Base-by-base conservation (phyloP, 2,888 invertebrate species). In the Amiota communis region DNA sequence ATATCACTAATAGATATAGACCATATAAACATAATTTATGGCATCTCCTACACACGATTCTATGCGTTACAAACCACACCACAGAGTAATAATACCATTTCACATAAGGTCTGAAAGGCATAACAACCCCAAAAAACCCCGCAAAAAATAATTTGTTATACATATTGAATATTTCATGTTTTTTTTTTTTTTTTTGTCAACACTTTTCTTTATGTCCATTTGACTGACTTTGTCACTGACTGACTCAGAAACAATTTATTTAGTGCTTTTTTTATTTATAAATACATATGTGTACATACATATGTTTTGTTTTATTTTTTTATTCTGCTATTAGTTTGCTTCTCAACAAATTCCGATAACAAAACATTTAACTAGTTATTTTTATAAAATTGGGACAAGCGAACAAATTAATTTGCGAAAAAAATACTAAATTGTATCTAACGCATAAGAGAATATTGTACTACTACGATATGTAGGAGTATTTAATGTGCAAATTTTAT, bases 351-450 rank as follows among this genome's bases (percentile, higher is more conserved):
- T 36, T 36, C 36, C 36, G 82, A 80, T 83, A 82, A 83, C 77
- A 83, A 36, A 36, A 78, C 75, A 76, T 77, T 76, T 75, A 73
- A 77, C 78, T 83, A 83, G 36, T 6, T 36, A 36, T 83, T 83
- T 81, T 76, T 83, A 83, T 76, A 84, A 79, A 83, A 83, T 83
- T 83, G 83, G 84, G 83, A 81, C 82, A 82, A 82, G 78, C 83
- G 80, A 9, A 68, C 51, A 68, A 65, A 65, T 65, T 65, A 65
- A 49, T 65, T 65, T 13, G 46, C 15, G n/a, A 47, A 23, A n/a
- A 64, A 64, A 64, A 64, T n/a, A 53, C 53, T 8, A 53, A 53
- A 53, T 13, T 53, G 53, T n/a, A 13, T 53, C n/a, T 53, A 53
- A 8, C 53, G 13, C 12, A 15, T 53, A n/a, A 53, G n/a, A 53